Evolutionary conservation across 2,888 invertebrate species (phyloP).

Genomic region (Drosophila merina): DNA sequence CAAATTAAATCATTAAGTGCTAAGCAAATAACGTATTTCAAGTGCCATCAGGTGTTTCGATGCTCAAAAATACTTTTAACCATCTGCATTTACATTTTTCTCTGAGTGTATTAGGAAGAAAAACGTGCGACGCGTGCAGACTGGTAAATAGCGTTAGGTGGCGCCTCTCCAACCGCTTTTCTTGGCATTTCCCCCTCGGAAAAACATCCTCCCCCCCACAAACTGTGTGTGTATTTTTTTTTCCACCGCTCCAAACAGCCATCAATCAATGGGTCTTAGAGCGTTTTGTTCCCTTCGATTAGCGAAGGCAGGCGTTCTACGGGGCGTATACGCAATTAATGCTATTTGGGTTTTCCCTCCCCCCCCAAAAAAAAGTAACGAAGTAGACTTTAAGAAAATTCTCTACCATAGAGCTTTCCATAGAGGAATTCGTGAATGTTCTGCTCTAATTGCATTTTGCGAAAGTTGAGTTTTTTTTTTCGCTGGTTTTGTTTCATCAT

Average conservation of each 20-base stretch:
- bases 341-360: slow-evolving; percentile 33
- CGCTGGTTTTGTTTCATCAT: slow-evolving; percentile 37
- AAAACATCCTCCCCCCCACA: slow-evolving; percentile 6
- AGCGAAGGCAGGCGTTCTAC: slow-evolving; percentile 39
- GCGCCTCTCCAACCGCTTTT: slow-evolving; percentile 30
- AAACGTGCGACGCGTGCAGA: slow-evolving; percentile 42
- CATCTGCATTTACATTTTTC: too few relatives aligned
- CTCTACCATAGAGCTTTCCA: slow-evolving; percentile 32
- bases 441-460: slow-evolving; percentile 54
- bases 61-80: too few relatives aligned
- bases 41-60: neutral
- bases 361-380: neutral
- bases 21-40: neutral
- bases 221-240: neutral
- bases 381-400: slow-evolving; percentile 35
- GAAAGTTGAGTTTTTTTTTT: slow-evolving; percentile 29
- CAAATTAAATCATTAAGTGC: neutral
- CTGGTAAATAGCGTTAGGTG: slow-evolving; percentile 37
- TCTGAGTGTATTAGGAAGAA: slow-evolving; percentile 6
- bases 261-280: slow-evolving; percentile 49
- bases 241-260: slow-evolving; percentile 10
- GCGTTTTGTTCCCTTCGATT: slow-evolving; percentile 37
- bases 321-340: slow-evolving; percentile 63
- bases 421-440: slow-evolving; percentile 32
- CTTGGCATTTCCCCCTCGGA: neutral